Base-by-base conservation (phyloP, 2,888 invertebrate species). In the Eumerus sabulonum region DNA sequence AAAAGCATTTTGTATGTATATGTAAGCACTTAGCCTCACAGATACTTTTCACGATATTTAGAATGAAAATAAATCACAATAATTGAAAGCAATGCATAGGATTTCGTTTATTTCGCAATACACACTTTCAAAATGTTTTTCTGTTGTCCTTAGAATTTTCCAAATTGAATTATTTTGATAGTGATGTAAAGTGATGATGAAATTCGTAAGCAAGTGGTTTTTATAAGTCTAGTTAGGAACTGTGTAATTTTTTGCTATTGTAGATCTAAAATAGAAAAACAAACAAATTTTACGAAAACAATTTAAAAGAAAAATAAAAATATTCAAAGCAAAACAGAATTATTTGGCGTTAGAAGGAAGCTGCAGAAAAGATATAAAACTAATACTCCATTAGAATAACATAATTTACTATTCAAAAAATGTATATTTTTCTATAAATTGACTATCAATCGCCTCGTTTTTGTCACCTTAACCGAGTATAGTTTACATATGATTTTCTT, bases 191-290 rank as follows among this genome's bases (percentile, higher is more conserved):
- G 27, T 27, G 7, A 27, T 4, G 27, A 27, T 4, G 27, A 27
- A 57, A 51, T 63, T 19, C 13, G 35, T 59, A 60, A 53, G 68
- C 68, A 74, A 73, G 54, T 54, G 67, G 62, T 73, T 77, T 76
- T 68, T 79, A 68, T 76, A 73, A 74, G 44, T 73, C 68, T 79
- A 79, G 79, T 68, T 79, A 79, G 79, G 79, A 64, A 73, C 53
- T 77, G 67, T 77, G 56, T 67, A 74, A 74, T 66, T 73, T 27
- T 27, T 73, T 66, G 73, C 66, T 64, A 72, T 57, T 72, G 54
- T 53, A 60, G 64, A 42, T 59, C 17, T 54, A 45, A 45, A 66
- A 40, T 66, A 56, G 48, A 47, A 54, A 19, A 56, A 44, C 35
- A 63, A 27, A 27, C 7, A 27, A 27, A 27, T 27, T 27, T 27